These are phyloP conservation scores for Halichoeres trimaculatus DNA, from an alignment of 2,113 vertebrate species.

Conservation along the genomic window DNA sequence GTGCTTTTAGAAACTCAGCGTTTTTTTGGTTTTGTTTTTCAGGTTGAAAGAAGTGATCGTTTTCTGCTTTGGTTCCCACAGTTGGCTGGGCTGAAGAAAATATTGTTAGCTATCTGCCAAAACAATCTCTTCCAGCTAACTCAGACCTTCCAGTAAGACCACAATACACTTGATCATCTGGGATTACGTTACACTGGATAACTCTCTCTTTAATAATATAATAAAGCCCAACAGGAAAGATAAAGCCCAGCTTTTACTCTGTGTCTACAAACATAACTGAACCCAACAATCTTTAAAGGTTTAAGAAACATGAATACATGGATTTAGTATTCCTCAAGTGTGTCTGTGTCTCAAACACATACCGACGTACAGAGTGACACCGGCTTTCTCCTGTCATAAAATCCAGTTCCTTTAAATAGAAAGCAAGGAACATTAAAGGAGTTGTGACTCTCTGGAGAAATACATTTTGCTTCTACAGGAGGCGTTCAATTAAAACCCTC, in stretches of 20 bases:
- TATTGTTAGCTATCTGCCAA: not conserved
- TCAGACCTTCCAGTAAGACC: not conserved
- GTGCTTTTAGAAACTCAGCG: no score
- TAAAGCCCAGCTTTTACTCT: not conserved
- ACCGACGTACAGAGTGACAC: constrained; percentile 4
- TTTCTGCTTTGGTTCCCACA: not conserved
- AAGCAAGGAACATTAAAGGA: constrained; percentile 46
- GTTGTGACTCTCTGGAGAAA: constrained; percentile 56
- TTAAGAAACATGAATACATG: constrained; percentile 2
- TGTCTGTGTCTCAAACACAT: constrained; percentile 9
- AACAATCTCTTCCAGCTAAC: not conserved
- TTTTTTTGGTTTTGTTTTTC: no score
- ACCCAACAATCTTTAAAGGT: constrained; percentile 4
- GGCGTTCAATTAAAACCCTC: constrained; percentile 63
- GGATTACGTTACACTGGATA: constrained; percentile 1
- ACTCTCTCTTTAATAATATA: constrained; percentile 14
- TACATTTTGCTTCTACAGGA: constrained; percentile 52
- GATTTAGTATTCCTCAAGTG: constrained; percentile 10
- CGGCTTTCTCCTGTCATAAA: constrained; percentile 14
- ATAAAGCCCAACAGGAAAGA: not conserved
- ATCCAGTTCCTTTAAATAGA: constrained; percentile 48
- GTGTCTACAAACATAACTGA: constrained; percentile 2
- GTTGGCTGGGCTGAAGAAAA: not conserved
- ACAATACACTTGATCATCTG: constrained; percentile 24
- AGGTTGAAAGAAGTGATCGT: no score